Percentiles rank a stretch among this genome's conserved stretches.
These are phyloP conservation scores for Drosophila nigrodunni DNA, from an alignment of 1,140 invertebrate genomes.

Conservation along the genomic window DNA sequence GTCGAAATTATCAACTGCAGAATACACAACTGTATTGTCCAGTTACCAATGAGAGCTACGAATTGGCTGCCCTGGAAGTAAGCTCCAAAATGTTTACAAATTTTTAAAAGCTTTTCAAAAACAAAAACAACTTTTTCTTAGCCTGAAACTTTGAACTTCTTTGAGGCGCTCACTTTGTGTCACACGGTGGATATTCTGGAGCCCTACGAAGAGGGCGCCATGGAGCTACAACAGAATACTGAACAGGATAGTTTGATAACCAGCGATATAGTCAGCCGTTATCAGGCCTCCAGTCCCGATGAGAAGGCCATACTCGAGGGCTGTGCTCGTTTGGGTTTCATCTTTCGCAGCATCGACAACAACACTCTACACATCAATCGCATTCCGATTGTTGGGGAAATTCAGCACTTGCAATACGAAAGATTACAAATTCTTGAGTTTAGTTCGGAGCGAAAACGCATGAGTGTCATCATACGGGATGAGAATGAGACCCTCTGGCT, in stretches of 20 bases:
- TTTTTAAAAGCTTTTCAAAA: not conserved
- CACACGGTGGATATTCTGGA: constrained; percentile 88
- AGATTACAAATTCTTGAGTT: constrained; percentile 98
- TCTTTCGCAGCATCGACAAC: constrained; percentile 87
- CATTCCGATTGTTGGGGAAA: constrained; percentile 67
- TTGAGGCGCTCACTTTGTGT: constrained; percentile 91
- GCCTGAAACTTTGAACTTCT: constrained; percentile 64
- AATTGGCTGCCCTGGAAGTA: constrained; percentile 42
- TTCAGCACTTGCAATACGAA: constrained; percentile 87
- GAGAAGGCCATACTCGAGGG: constrained; percentile 94
- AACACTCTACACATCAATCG: constrained; percentile 44
- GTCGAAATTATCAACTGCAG: constrained; percentile 88
- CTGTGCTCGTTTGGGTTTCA: constrained; percentile 89
- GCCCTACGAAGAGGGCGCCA: not conserved
- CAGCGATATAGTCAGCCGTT: constrained; percentile 43
- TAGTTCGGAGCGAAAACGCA: constrained; percentile 95
- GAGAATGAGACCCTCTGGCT: constrained; percentile 89
- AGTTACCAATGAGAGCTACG: constrained; percentile 19
- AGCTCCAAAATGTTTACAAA: constrained; percentile 14
- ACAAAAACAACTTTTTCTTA: not conserved
- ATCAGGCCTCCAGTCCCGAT: constrained; percentile 91
- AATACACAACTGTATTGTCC: constrained; percentile 52
- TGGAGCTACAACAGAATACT: constrained; percentile 3
- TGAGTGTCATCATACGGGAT: constrained; percentile 95
- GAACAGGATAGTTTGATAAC: constrained; percentile 40